A percentile compares a stretch with the other conserved stretches of the same genome.
phyloP scores from a whole-genome alignment of 2,888 invertebrate genomes.

The Cantharis rufa region DNA sequence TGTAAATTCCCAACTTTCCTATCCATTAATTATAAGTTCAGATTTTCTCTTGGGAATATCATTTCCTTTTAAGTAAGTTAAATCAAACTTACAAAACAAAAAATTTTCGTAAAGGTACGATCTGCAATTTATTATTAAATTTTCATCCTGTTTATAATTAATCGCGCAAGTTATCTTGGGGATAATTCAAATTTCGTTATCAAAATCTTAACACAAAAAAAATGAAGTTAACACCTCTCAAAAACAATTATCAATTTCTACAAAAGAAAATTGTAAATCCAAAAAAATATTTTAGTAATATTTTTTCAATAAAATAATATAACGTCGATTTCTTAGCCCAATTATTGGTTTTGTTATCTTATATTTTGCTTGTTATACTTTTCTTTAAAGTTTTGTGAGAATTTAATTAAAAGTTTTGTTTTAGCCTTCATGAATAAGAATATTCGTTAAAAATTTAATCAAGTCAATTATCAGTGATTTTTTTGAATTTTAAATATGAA shows the following conservation, averaged over 20 bases:
- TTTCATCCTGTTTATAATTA: neutral
- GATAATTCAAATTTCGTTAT: neutral
- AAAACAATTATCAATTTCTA: neutral
- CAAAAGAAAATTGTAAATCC: neutral
- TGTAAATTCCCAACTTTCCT: slow-evolving; percentile 10
- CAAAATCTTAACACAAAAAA: neutral
- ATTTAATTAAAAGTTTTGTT: neutral
- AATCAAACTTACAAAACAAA: neutral
- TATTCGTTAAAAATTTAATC: neutral
- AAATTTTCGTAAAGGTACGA: neutral
- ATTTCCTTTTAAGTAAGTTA: slow-evolving; percentile 12
- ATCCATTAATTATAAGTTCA: slow-evolving; percentile 16
- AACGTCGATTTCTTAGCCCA: neutral
- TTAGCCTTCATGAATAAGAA: neutral
- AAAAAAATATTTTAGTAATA: neutral
- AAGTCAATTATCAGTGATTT: neutral
- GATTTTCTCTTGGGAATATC: slow-evolving; percentile 11
- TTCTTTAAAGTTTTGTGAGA: neutral
- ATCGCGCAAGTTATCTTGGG: neutral
- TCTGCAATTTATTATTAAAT: neutral
- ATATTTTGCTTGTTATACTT: neutral
- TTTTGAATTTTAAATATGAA: neutral
- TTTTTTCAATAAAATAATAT: neutral
- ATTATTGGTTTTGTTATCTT: neutral
- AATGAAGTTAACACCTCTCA: neutral